Conservation (phyloP, 2,797 vertebrate genomes). For the Loris lydekkerianus region DNA sequence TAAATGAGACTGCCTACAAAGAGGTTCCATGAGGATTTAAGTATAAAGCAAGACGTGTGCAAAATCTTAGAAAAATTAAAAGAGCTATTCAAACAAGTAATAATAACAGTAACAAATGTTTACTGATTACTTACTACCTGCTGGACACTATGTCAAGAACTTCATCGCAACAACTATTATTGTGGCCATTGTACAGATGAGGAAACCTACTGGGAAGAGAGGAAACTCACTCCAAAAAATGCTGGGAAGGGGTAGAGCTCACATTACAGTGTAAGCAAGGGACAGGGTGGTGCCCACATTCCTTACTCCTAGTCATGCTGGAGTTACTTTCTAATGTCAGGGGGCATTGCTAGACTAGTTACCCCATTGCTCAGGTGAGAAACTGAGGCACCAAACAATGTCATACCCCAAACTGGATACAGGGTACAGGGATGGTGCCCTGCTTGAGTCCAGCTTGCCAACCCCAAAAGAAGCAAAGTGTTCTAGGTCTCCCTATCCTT, state of each 20-base stretch:
- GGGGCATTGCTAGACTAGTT: background rate
- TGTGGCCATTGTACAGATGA: background rate
- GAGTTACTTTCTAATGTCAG: background rate
- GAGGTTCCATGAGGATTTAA: background rate
- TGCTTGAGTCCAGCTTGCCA: background rate
- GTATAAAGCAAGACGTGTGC: background rate
- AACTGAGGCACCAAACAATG: conserved; percentile 8
- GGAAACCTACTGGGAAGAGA: background rate
- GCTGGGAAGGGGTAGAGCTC: background rate
- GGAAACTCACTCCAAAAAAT: background rate
- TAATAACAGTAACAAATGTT: background rate
- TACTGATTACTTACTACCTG: background rate
- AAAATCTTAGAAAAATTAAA: conserved; percentile 17
- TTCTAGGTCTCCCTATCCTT: background rate
- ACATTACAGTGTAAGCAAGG: background rate
- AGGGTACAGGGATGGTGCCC: background rate
- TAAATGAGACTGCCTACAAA: background rate
- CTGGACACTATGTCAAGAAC: background rate
- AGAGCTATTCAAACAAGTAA: background rate
- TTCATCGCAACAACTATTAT: background rate
- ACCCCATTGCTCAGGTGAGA: background rate
- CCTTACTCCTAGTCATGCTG: background rate
- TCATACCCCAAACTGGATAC: background rate
- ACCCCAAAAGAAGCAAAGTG: background rate
- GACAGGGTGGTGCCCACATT: background rate